Evolutionary conservation across 2,797 vertebrate species (phyloP).

Genomic region (Okamejei kenojei): DNA sequence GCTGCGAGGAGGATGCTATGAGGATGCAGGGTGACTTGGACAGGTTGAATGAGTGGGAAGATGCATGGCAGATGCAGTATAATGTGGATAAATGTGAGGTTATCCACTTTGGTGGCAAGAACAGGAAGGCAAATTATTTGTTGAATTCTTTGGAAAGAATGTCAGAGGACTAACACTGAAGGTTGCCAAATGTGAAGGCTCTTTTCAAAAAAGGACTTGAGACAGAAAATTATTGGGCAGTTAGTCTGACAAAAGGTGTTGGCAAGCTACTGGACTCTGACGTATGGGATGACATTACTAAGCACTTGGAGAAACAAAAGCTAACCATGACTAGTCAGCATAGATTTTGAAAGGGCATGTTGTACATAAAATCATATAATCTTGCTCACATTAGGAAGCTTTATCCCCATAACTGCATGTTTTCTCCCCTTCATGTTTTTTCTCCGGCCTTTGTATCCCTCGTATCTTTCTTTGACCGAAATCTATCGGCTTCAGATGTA

Average conservation of each 20-base stretch:
- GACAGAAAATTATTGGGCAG: not conserved
- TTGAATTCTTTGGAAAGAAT: not conserved
- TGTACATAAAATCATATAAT: not conserved
- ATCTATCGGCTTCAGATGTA: not conserved
- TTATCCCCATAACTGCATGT: not conserved
- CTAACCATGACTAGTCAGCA: not conserved
- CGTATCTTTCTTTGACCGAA: not conserved
- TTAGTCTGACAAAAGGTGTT: not conserved
- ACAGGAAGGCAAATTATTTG: not conserved
- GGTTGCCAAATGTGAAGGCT: not conserved
- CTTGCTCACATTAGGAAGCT: not conserved
- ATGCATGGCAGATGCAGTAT: too few relatives aligned
- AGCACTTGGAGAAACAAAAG: constrained; percentile 15
- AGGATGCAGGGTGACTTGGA: too few relatives aligned
- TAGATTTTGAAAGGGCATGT: not conserved
- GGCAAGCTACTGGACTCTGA: not conserved
- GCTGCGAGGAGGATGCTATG: too few relatives aligned
- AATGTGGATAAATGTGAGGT: too few relatives aligned
- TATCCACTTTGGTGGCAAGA: too few relatives aligned
- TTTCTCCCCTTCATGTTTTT: not conserved
- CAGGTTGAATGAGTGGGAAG: too few relatives aligned
- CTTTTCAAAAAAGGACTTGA: not conserved
- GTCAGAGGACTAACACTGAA: not conserved
- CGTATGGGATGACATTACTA: not conserved
- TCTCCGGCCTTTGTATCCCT: not conserved